A percentile compares a stretch with the other conserved stretches of the same genome.
Evolutionary conservation across 2,113 vertebrate genomes (phyloP).

Genomic region (Strigops habroptila): DNA sequence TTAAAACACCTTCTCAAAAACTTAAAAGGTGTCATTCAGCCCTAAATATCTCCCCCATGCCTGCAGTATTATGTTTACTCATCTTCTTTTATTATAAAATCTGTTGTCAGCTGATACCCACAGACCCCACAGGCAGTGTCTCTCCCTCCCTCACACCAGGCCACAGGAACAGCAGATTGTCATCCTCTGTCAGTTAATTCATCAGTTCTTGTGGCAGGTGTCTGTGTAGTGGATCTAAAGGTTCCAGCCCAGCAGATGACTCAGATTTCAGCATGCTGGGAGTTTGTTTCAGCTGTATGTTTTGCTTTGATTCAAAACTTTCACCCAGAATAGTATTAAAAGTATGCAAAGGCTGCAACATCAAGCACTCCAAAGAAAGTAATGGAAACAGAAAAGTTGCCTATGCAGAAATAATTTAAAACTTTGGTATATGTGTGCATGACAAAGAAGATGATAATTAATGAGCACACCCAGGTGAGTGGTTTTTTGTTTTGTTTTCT

Average conservation of each 20-base stretch:
- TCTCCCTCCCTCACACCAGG: background rate
- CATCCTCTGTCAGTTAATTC: background rate
- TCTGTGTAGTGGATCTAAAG: background rate
- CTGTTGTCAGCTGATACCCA: background rate
- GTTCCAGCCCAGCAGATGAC: conserved; percentile 10
- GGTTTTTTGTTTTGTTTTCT: background rate
- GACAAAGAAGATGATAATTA: background rate
- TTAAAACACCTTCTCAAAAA: background rate
- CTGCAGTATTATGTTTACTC: background rate
- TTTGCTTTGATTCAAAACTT: background rate
- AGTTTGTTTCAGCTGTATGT: background rate
- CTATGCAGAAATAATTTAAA: background rate
- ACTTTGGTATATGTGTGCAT: background rate
- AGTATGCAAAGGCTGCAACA: background rate
- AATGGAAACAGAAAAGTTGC: background rate
- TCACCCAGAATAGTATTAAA: background rate
- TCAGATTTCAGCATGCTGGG: background rate
- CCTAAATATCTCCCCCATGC: background rate
- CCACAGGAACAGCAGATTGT: background rate
- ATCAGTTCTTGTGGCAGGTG: background rate
- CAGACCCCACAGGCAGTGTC: background rate
- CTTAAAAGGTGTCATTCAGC: background rate
- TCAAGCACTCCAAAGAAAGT: background rate
- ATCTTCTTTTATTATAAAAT: background rate
- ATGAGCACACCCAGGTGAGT: background rate